A percentile compares a stretch with the other conserved stretches of the same genome.
Conservation (phyloP, 2,888 invertebrate genomes). For the Fragum whitleyi region DNA sequence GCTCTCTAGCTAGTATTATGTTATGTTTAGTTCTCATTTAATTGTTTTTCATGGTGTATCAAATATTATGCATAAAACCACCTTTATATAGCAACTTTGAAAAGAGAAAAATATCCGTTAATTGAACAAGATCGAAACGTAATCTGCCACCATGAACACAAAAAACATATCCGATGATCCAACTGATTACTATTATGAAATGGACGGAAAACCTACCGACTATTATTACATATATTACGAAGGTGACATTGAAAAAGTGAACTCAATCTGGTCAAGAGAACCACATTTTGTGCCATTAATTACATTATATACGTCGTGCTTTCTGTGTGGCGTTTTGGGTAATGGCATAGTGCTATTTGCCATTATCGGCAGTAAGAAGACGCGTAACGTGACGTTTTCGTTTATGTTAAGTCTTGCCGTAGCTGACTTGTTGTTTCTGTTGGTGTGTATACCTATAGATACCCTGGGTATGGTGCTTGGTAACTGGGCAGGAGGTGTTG, state of each 20-base stretch:
- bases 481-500: conserved; percentile 85
- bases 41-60: no score
- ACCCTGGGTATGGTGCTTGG: conserved; percentile 84
- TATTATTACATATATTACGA: conserved; percentile 59
- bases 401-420: conserved; percentile 83
- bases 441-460: conserved; percentile 86
- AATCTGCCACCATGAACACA: not conserved
- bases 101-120: no score
- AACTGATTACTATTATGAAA: not conserved
- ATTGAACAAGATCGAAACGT: no score
- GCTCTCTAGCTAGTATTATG: no score
- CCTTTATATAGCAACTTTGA: no score
- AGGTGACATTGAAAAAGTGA: conserved; percentile 62
- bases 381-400: conserved; percentile 81
- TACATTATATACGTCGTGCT: conserved; percentile 73
- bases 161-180: not conserved
- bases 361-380: conserved; percentile 84
- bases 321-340: conserved; percentile 85
- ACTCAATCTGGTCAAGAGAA: conserved; percentile 54
- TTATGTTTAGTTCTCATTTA: no score
- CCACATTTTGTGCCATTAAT: conserved; percentile 78
- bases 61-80: no score
- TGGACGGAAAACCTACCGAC: conserved; percentile 17
- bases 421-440: conserved; percentile 86
- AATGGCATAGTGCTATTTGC: conserved; percentile 86